Conservation (phyloP, 2,797 vertebrate genomes). For the Xiphorhynchus erythropygius region DNA sequence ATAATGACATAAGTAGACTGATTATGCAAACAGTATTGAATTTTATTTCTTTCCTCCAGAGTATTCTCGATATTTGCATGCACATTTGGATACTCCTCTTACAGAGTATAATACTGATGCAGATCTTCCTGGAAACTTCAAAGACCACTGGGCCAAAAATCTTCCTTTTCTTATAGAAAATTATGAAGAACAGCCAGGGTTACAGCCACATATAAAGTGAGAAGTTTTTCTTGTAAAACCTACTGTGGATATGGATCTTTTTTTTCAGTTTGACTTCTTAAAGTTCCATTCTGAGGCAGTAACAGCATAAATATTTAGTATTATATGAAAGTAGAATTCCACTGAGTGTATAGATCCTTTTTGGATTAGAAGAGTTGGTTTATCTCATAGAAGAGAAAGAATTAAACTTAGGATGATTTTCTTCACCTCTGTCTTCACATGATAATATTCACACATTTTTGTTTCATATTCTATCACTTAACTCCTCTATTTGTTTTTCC, state of each 20-base stretch:
- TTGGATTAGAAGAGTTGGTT: background rate
- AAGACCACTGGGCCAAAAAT: slow-evolving; percentile 98
- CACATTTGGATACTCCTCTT: slow-evolving; percentile 92
- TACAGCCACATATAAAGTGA: slow-evolving; percentile 96
- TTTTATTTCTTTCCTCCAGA: slow-evolving; percentile 76
- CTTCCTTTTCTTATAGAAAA: slow-evolving; percentile 96
- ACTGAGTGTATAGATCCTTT: background rate
- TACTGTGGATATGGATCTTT: background rate
- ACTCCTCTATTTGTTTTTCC: background rate
- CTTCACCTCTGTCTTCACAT: background rate
- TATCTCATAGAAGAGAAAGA: background rate
- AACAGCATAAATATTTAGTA: background rate
- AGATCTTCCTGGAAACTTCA: slow-evolving; percentile 94
- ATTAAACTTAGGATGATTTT: background rate
- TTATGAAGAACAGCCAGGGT: slow-evolving; percentile 95
- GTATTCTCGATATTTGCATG: slow-evolving; percentile 95
- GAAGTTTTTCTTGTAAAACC: background rate
- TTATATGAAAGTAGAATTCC: background rate
- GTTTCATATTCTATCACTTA: background rate
- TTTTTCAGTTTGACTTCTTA: background rate
- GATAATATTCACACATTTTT: background rate
- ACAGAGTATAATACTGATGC: slow-evolving; percentile 91
- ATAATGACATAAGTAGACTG: background rate
- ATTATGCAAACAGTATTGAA: background rate
- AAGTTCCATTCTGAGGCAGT: background rate